Conservation (phyloP, 1,140 invertebrate genomes). For the Medauroidea extradentata region DNA sequence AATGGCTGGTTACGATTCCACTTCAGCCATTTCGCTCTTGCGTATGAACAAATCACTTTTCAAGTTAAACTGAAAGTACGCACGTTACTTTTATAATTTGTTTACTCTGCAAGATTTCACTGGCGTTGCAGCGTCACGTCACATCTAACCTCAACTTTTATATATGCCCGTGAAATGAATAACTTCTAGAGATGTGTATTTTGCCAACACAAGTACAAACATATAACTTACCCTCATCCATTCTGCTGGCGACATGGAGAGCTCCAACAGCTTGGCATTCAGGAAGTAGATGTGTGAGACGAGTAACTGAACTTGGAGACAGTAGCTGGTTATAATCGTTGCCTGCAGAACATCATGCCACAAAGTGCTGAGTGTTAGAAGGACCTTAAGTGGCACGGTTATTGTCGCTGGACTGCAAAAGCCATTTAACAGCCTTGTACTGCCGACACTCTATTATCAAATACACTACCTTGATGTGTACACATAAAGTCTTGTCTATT, state of each 20-base stretch:
- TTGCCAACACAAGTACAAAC: no score
- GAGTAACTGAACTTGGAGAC: slow-evolving; percentile 70
- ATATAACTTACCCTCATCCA: slow-evolving; percentile 65
- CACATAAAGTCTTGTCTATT: no score
- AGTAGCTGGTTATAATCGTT: slow-evolving; percentile 72
- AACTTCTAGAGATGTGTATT: no score
- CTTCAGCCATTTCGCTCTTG: no score
- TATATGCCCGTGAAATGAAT: no score
- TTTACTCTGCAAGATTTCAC: no score
- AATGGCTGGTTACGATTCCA: no score
- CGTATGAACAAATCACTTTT: no score
- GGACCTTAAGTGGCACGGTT: slow-evolving; percentile 50
- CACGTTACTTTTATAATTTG: no score
- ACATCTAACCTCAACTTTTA: no score
- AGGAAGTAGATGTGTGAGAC: slow-evolving; percentile 65
- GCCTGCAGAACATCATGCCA: slow-evolving; percentile 74
- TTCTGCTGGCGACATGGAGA: slow-evolving; percentile 61
- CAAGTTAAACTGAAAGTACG: no score
- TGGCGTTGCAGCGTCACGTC: no score
- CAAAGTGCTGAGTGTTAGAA: slow-evolving; percentile 61
- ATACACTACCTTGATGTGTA: not conserved
- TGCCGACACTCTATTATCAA: not conserved
- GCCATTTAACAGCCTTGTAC: not conserved
- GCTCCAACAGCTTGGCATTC: slow-evolving; percentile 62
- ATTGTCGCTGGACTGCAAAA: slow-evolving; percentile 17